Conservation (phyloP, 2,113 vertebrate species). For the Cacatua alba region DNA sequence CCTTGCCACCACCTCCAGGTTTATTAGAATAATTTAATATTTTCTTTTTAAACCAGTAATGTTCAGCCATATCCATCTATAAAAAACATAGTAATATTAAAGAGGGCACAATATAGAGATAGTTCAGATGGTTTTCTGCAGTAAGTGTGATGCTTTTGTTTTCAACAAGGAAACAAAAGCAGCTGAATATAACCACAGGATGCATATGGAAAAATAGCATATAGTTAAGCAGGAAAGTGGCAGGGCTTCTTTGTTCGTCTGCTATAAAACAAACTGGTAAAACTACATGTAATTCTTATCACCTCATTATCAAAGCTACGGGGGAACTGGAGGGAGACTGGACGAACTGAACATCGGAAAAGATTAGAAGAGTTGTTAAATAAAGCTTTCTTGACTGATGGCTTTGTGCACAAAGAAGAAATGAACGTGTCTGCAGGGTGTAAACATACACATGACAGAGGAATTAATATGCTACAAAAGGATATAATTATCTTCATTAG, state of each 20-base stretch:
- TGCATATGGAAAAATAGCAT: background rate
- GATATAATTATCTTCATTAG: slow-evolving; percentile 10
- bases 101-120: background rate
- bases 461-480: background rate
- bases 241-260: background rate
- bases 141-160: background rate
- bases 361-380: background rate
- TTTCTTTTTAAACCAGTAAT: background rate
- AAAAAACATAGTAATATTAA: background rate
- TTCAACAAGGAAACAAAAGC: background rate
- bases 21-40: background rate
- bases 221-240: background rate
- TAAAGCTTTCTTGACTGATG: background rate
- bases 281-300: background rate
- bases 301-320: background rate
- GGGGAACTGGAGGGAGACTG: background rate
- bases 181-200: background rate
- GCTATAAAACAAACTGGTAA: background rate
- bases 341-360: background rate
- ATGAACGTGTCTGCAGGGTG: background rate
- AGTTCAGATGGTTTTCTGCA: background rate
- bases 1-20: background rate
- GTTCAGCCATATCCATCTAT: background rate
- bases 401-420: background rate
- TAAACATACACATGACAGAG: slow-evolving; percentile 16